Base-by-base conservation (phyloP, 2,113 vertebrate species). In the Picathartes gymnocephalus region DNA sequence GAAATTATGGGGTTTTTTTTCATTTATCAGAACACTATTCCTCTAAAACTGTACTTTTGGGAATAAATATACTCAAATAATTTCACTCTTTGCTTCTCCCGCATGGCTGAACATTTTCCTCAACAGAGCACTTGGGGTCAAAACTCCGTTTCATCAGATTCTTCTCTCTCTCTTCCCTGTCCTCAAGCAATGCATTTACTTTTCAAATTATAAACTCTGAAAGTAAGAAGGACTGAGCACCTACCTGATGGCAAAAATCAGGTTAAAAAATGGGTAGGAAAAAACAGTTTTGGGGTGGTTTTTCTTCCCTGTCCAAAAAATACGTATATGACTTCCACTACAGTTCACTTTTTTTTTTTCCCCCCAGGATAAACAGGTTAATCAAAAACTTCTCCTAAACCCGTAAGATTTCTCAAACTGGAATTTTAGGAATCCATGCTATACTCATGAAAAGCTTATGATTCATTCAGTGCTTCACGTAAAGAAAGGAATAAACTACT, bases 301-400 rank as follows among this genome's bases (percentile, higher is more conserved):
- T 30, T 74, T 58, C 42, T 65, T 1, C 0, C 27, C 25, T n/a
- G 7, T 35, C 12, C 14, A 45, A 77, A 86, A 90, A 51, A 45
- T 2, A 4, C 0, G 2, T 14, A 8, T 25, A n/a, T 9, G 4
- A 21, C 23, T 54, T 45, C 5, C 31, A 33, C 6, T 48, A 31
- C 3, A 42, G 3, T 42, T 74, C 3, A 22, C 7, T 9, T 31
- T 48, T 11, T 45, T 50, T 76, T 39, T 30, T 11, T 33, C 39
- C 33, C 33, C 73, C 6, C 30, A 91, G 21, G 35, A 92, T 20
- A 21, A 81, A 60, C 0, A 65, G 22, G 5, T 48, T 39, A 57
- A 74, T 48, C 4, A 68, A 78, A 93, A 62, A 8, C 16, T 60
- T 56, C 64, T 76, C 11, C 40, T 50, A 79, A 79, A 85, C 22